Evolutionary conservation across 2,888 invertebrate species (phyloP).

Genomic region (Allophyes oxyacanthae): DNA sequence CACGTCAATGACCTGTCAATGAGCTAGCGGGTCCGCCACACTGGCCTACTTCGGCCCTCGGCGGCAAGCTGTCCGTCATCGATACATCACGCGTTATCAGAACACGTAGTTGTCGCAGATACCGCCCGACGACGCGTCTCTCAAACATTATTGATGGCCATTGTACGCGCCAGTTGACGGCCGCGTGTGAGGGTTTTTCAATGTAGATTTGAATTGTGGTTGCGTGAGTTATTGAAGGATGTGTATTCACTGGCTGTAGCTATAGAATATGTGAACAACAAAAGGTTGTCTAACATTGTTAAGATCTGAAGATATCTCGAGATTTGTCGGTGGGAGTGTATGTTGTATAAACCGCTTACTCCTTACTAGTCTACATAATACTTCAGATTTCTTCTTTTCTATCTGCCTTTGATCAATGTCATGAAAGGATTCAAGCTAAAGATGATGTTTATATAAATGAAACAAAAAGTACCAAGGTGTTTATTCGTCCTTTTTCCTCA

Average conservation of each 20-base stretch:
- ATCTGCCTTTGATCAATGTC: too few species aligned
- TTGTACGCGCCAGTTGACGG: constrained; percentile 45
- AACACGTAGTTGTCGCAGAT: constrained; percentile 45
- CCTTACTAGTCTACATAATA: too few species aligned
- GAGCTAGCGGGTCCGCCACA: constrained; percentile 12
- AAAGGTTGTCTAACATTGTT: too few species aligned
- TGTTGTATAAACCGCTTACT: too few species aligned
- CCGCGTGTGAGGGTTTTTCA: constrained; percentile 32
- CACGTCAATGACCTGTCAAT: constrained; percentile 13
- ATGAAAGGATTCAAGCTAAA: too few species aligned
- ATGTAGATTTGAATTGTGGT: constrained; percentile 39
- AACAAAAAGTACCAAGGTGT: too few species aligned
- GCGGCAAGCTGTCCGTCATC: constrained; percentile 32
- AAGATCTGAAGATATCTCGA: too few species aligned
- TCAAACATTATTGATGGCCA: constrained; percentile 57
- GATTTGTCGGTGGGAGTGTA: too few species aligned
- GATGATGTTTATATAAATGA: too few species aligned
- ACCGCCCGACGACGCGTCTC: constrained; percentile 41
- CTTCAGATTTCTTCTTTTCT: too few species aligned
- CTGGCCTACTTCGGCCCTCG: constrained; percentile 26
- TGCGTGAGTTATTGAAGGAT: constrained; percentile 11
- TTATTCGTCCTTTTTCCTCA: too few species aligned
- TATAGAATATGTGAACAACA: not conserved
- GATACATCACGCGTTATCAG: constrained; percentile 55
- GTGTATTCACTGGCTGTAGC: constrained; percentile 1